These are phyloP conservation scores for Psittacula echo DNA, from an alignment of 2,797 vertebrate genomes.

Conservation along the genomic window DNA sequence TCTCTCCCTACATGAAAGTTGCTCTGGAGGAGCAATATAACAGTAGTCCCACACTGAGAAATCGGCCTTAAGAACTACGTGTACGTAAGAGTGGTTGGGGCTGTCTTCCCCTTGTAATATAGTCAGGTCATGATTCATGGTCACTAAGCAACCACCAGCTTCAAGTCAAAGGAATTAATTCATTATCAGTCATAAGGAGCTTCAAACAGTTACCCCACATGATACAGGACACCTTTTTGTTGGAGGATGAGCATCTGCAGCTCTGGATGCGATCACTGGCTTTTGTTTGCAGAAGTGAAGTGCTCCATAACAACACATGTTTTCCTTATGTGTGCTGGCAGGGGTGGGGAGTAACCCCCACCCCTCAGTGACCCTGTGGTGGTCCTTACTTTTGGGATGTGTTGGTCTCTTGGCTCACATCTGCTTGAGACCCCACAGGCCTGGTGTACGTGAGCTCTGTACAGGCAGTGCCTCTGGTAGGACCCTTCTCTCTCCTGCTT, in stretches of 20 bases:
- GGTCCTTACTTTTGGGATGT: neutral
- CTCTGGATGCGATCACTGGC: neutral
- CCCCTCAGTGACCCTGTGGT: accelerated
- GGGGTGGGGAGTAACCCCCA: neutral
- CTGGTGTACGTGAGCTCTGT: neutral
- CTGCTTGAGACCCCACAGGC: neutral
- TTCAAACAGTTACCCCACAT: neutral
- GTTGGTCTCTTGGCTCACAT: neutral
- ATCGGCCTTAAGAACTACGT: neutral
- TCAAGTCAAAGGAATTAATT: neutral
- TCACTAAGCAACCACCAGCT: constrained; percentile 6
- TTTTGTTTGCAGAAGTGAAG: neutral
- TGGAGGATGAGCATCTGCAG: neutral
- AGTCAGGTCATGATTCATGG: neutral
- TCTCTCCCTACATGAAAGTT: neutral
- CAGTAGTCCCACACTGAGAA: neutral
- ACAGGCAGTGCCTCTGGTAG: neutral
- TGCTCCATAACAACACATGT: accelerated
- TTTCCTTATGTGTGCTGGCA: accelerated
- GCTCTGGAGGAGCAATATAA: neutral
- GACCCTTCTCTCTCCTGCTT: neutral
- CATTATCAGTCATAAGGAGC: neutral
- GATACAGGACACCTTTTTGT: neutral
- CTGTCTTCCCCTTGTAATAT: neutral
- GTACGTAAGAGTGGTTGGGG: neutral